A percentile compares a stretch with the other conserved stretches of the same genome.
Conservation (phyloP, 2,113 vertebrate genomes). For the Gopherus evgoodei region DNA sequence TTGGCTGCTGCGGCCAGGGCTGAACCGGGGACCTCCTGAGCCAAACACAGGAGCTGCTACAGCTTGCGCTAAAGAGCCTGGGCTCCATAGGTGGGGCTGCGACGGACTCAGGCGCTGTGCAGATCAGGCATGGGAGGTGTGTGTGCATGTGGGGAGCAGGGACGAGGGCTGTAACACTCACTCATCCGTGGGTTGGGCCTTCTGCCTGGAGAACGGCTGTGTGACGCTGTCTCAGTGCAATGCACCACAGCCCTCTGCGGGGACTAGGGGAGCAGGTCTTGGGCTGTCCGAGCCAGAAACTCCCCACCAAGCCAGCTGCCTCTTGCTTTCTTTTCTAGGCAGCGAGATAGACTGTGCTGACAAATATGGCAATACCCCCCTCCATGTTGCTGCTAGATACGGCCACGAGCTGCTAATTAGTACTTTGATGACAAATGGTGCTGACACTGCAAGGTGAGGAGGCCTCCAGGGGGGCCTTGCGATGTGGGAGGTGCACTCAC, state of each 20-base stretch:
- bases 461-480: not conserved
- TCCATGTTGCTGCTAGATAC: conserved; percentile 94
- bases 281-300: fast-evolving
- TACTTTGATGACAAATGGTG: conserved; percentile 95
- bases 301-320: not conserved
- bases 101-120: no score
- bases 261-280: not conserved
- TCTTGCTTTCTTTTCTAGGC: conserved; percentile 74
- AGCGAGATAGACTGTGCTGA: conserved; percentile 94
- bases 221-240: fast-evolving
- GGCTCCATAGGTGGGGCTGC: fast-evolving
- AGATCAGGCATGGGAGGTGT: no score
- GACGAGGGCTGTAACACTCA: no score
- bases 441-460: conserved; percentile 89
- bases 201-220: fast-evolving
- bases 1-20: fast-evolving
- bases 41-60: fast-evolving
- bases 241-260: no score
- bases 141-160: not conserved
- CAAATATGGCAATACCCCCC: conserved; percentile 92
- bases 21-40: fast-evolving
- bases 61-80: fast-evolving
- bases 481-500: fast-evolving
- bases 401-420: conserved; percentile 97
- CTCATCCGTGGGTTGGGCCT: not conserved